phyloP scores from a whole-genome alignment of 2,888 invertebrate species.

The Carterocephalus palaemon region DNA sequence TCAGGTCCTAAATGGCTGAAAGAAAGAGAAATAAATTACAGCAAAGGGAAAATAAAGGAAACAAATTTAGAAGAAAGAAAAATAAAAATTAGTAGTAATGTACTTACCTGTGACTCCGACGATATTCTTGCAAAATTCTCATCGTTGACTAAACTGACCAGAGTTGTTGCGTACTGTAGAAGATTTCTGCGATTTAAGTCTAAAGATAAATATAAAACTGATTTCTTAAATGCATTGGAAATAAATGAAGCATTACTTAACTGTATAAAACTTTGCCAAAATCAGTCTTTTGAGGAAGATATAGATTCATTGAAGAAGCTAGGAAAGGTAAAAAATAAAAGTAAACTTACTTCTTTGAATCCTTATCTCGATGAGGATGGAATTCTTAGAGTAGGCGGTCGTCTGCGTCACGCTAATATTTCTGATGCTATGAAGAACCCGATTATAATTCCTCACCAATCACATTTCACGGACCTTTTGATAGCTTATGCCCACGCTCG shows the following conservation, averaged over 20 bases:
- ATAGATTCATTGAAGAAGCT: conserved; percentile 1
- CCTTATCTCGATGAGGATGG: conserved; percentile 28
- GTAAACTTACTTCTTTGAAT: conserved; percentile 25
- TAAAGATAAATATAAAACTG: not conserved
- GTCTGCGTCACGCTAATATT: conserved; percentile 26
- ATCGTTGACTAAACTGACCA: conserved; percentile 15
- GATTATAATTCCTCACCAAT: not conserved
- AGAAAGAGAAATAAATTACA: conserved; percentile 1
- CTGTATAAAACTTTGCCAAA: conserved; percentile 22
- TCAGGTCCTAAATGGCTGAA: conserved; percentile 1
- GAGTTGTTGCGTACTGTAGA: conserved; percentile 27
- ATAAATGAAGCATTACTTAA: not conserved
- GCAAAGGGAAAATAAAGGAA: not conserved
- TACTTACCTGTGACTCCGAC: not conserved
- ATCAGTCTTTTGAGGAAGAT: conserved; percentile 5
- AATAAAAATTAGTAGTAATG: not conserved
- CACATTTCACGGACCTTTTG: conserved; percentile 16
- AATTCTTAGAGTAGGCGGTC: conserved; percentile 33
- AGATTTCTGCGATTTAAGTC: conserved; percentile 20
- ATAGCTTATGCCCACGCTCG: conserved; percentile 1
- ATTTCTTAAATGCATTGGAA: not conserved
- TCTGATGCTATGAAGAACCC: conserved; percentile 25
- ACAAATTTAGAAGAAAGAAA: not conserved
- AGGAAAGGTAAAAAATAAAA: conserved; percentile 18
- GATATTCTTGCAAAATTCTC: conserved; percentile 26